These are phyloP conservation scores for Pachyrhynchus sulphureomaculatus DNA, from an alignment of 1,140 invertebrate species.

Conservation along the genomic window DNA sequence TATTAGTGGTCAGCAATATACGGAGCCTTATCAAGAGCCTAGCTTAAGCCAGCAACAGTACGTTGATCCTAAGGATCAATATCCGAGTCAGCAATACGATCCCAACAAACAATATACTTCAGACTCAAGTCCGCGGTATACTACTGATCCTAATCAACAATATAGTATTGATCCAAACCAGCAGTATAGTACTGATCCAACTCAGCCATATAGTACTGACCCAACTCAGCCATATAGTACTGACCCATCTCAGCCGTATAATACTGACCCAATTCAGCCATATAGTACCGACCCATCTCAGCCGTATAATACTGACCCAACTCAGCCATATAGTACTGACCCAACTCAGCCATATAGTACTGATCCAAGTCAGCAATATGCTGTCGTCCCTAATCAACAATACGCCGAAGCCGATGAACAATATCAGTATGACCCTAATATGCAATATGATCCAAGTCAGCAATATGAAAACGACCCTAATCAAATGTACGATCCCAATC, in stretches of 20 bases:
- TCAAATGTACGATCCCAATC: constrained; percentile 28
- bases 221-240: constrained; percentile 37
- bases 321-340: constrained; percentile 16
- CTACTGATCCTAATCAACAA: constrained; percentile 17
- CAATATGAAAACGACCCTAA: constrained; percentile 32
- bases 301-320: no score
- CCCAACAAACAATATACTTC: constrained; percentile 21
- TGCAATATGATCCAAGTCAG: constrained; percentile 40
- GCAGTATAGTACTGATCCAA: constrained; percentile 39
- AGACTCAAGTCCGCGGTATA: constrained; percentile 17
- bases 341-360: constrained; percentile 21
- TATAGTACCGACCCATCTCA: no score
- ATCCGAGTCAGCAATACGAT: constrained; percentile 16
- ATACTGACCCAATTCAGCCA: no score
- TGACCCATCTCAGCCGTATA: constrained; percentile 32
- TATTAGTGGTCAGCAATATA: background rate
- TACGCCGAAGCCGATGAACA: constrained; percentile 5
- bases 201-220: constrained; percentile 37
- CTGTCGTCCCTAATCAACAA: constrained; percentile 17
- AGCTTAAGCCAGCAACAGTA: constrained; percentile 1
- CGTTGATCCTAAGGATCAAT: background rate
- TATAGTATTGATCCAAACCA: constrained; percentile 37
- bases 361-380: constrained; percentile 17
- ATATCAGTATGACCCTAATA: constrained; percentile 35
- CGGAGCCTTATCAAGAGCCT: background rate